Conservation (phyloP, 1,140 invertebrate species). For the Eueides isabella region DNA sequence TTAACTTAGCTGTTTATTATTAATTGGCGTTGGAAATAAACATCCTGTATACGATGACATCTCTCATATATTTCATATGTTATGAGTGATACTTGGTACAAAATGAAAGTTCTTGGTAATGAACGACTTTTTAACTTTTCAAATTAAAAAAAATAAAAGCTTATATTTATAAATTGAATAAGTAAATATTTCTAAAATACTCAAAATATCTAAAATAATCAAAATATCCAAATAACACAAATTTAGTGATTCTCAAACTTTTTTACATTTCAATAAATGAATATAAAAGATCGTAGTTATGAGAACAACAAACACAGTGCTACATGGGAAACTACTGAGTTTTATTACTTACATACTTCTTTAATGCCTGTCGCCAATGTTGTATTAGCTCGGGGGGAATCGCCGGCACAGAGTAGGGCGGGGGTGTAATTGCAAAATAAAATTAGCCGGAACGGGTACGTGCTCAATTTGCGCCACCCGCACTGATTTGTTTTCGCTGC, state of each 20-base stretch:
- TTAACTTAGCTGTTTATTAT: slow-evolving; percentile 27
- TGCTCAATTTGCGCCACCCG: slow-evolving; percentile 81
- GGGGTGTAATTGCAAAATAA: slow-evolving; percentile 82
- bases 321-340: neutral
- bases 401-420: slow-evolving; percentile 38
- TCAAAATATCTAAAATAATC: neutral
- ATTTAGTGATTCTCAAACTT: neutral
- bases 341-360: slow-evolving; percentile 20
- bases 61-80: neutral
- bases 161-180: neutral
- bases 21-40: slow-evolving; percentile 28
- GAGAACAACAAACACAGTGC: neutral
- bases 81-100: neutral
- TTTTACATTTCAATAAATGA: neutral
- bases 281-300: neutral
- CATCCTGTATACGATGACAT: slow-evolving; percentile 21
- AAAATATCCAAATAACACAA: neutral
- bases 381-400: slow-evolving; percentile 61
- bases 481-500: slow-evolving; percentile 80
- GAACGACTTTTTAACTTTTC: neutral
- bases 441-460: slow-evolving; percentile 81
- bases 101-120: neutral
- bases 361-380: slow-evolving; percentile 70
- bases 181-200: neutral
- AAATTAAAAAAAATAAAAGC: neutral